Conservation (phyloP, 30 jellyfish, hydroid and myxozoan species). For the Aurelia aurita complex sp. Pacific region DNA sequence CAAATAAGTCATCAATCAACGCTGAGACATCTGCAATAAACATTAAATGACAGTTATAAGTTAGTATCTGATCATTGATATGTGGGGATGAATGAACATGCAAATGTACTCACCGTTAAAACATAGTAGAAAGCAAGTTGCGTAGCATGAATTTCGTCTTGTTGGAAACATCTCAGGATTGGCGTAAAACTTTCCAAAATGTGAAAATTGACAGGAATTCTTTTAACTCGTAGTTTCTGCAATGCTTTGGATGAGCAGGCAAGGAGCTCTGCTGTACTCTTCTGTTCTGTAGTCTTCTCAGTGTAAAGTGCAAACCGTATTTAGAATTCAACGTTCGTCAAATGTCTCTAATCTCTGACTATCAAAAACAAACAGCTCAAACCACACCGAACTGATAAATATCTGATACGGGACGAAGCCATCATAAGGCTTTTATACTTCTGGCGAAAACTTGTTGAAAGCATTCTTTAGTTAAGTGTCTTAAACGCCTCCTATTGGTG, state of each 20-base stretch:
- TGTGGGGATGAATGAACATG: no score
- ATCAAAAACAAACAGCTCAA: slow-evolving; percentile 57
- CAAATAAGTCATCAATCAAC: slow-evolving; percentile 49
- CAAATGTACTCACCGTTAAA: no score
- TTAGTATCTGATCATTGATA: neutral
- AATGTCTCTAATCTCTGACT: neutral
- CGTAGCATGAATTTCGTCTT: no score
- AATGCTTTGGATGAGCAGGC: no score
- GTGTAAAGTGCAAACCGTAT: no score
- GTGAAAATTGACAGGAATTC: no score
- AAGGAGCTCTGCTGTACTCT: no score
- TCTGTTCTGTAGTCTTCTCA: no score
- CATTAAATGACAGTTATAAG: neutral
- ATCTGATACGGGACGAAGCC: slow-evolving; percentile 48
- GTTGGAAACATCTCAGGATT: no score
- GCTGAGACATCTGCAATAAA: neutral
- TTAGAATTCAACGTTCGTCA: neutral
- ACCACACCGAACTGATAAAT: slow-evolving; percentile 66
- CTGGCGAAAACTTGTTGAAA: slow-evolving; percentile 66
- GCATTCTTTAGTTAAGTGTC: slow-evolving; percentile 77
- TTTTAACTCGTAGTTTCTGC: no score
- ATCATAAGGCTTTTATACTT: slow-evolving; percentile 55
- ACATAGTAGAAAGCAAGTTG: no score
- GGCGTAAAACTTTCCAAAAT: no score
- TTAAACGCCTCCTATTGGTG: slow-evolving; percentile 82